Conservation (phyloP, 2,888 invertebrate species). For the Mythimna loreyi region DNA sequence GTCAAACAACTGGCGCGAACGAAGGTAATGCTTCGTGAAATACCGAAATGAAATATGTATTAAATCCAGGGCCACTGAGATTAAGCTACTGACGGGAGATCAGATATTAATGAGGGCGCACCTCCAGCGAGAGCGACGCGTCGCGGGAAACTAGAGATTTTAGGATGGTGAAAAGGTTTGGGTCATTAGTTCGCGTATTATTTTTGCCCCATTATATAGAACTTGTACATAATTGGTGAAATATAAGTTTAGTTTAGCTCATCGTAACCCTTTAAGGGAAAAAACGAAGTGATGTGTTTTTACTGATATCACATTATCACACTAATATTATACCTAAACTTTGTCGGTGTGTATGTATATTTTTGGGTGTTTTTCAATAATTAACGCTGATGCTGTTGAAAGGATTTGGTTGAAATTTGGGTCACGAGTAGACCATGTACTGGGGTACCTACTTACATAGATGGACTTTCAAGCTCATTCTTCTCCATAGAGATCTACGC, state of each 20-base stretch:
- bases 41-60: constrained; percentile 90
- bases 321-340: too few species aligned
- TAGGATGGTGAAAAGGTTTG: constrained; percentile 16
- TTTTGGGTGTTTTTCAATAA: too few species aligned
- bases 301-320: too few species aligned
- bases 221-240: not conserved
- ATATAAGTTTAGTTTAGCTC: not conserved
- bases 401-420: too few species aligned
- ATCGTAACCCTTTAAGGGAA: not conserved
- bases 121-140: constrained; percentile 63
- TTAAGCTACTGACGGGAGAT: constrained; percentile 81
- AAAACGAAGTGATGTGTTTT: too few species aligned
- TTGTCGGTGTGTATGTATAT: too few species aligned
- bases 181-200: constrained; percentile 17
- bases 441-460: too few species aligned
- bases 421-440: too few species aligned
- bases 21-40: constrained; percentile 82
- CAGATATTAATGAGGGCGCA: constrained; percentile 78
- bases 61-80: constrained; percentile 85
- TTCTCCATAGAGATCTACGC: too few species aligned
- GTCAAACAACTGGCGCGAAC: constrained; percentile 78
- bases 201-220: not conserved
- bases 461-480: too few species aligned
- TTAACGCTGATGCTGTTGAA: too few species aligned
- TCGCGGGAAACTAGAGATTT: constrained; percentile 33